Evolutionary conservation across 2,113 vertebrate genomes (phyloP).

Genomic region (Rhinoptilus africanus): DNA sequence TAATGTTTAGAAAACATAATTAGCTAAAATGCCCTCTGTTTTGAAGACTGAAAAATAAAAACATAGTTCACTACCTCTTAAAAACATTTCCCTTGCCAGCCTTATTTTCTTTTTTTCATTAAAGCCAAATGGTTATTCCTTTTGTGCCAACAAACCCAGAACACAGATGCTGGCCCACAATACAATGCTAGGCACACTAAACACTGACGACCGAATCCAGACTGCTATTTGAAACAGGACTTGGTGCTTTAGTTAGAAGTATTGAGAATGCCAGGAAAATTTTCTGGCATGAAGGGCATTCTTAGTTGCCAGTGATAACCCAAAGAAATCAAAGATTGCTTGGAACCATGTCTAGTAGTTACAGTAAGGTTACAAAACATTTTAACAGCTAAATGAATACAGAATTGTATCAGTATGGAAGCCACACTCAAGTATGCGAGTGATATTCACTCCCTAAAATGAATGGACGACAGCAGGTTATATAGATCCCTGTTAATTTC

Average conservation of each 20-base stretch:
- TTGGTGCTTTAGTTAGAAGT: not conserved
- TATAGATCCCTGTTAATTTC: not conserved
- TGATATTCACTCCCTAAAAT: not conserved
- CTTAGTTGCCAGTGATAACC: not conserved
- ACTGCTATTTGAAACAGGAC: not conserved
- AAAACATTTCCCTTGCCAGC: not conserved
- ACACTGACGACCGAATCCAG: not conserved
- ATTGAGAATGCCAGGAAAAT: not conserved
- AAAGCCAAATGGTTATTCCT: not conserved
- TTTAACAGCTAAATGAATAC: not conserved
- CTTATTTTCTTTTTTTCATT: slow-evolving; percentile 17
- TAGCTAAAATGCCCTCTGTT: slow-evolving; percentile 6
- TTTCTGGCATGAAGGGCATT: not conserved
- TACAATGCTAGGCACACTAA: not conserved
- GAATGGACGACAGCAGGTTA: not conserved
- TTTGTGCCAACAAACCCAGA: slow-evolving; percentile 5
- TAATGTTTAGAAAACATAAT: not conserved
- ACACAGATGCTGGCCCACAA: not conserved
- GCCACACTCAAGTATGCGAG: not conserved
- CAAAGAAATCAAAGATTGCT: not conserved
- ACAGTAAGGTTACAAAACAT: not conserved
- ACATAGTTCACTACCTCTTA: not conserved
- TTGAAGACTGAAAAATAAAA: slow-evolving; percentile 25
- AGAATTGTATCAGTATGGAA: not conserved
- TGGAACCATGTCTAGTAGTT: not conserved